phyloP scores from a whole-genome alignment of 35 echinoderm and acorn worm species.

The Ptychodera flava region DNA sequence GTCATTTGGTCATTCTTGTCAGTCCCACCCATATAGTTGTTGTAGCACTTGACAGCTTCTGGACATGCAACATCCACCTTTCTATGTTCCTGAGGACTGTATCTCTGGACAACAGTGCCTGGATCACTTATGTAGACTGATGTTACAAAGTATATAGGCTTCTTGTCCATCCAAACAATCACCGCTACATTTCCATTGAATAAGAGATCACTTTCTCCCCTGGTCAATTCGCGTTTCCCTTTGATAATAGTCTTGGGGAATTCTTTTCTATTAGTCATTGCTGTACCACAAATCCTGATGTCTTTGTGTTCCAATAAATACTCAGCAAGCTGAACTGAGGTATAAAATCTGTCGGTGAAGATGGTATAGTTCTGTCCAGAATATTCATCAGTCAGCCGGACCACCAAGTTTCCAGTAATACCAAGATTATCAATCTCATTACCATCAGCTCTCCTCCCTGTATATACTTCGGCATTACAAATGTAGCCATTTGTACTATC shows the following conservation, averaged over 20 bases:
- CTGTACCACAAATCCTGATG: slow-evolving; percentile 23
- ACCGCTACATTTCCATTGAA: slow-evolving; percentile 59
- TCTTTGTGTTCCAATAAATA: neutral
- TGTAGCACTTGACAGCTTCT: slow-evolving; percentile 47
- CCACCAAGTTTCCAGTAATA: slow-evolving; percentile 36
- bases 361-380: slow-evolving; percentile 37
- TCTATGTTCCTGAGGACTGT: slow-evolving; percentile 40
- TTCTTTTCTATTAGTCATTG: slow-evolving; percentile 35
- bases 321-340: slow-evolving; percentile 14
- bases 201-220: slow-evolving; percentile 26
- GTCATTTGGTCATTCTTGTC: slow-evolving; percentile 55
- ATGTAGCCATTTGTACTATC: slow-evolving; percentile 39
- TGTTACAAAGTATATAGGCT: slow-evolving; percentile 45
- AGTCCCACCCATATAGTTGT: slow-evolving; percentile 35
- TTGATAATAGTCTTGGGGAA: slow-evolving; percentile 27
- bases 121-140: slow-evolving; percentile 33
- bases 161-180: slow-evolving; percentile 49
- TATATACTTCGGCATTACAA: slow-evolving; percentile 40
- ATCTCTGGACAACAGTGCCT: slow-evolving; percentile 42
- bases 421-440: slow-evolving; percentile 17
- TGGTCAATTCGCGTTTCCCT: neutral
- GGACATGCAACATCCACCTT: slow-evolving; percentile 20
- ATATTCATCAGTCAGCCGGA: slow-evolving; percentile 21
- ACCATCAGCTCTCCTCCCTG: slow-evolving; percentile 37
- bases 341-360: slow-evolving; percentile 47